Percentiles rank a stretch among this genome's conserved stretches.
Evolutionary conservation across 2,797 vertebrate genomes (phyloP).

Genomic region (Gymnocypris eckloni): DNA sequence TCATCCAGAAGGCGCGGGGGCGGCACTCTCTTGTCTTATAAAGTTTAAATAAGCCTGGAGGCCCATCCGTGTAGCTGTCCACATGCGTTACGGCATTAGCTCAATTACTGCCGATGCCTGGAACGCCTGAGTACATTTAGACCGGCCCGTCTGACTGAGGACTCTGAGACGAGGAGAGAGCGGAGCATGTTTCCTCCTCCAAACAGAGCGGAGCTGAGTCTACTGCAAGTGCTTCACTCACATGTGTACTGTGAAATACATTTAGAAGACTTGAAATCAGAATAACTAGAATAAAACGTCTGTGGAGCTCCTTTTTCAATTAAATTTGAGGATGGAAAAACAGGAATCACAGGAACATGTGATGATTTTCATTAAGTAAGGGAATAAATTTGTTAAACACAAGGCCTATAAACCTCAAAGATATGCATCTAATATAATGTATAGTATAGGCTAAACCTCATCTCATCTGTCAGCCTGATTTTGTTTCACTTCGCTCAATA

Average conservation of each 20-base stretch:
- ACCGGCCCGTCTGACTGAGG: slow-evolving; percentile 36
- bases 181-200: neutral
- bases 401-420: too few species aligned
- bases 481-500: too few species aligned
- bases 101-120: slow-evolving; percentile 76
- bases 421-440: too few species aligned
- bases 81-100: slow-evolving; percentile 78
- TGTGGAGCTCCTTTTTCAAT: neutral
- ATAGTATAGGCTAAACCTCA: too few species aligned
- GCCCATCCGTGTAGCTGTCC: slow-evolving; percentile 76
- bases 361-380: neutral
- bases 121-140: slow-evolving; percentile 17
- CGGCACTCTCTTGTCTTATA: slow-evolving; percentile 79
- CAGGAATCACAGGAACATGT: neutral
- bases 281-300: neutral
- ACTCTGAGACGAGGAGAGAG: slow-evolving; percentile 37
- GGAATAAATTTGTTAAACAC: too few species aligned
- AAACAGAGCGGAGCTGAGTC: neutral
- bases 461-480: neutral
- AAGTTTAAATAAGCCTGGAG: slow-evolving; percentile 84
- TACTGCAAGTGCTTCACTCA: neutral
- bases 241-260: neutral
- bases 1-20: slow-evolving; percentile 69
- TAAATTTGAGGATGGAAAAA: neutral
- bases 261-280: neutral